phyloP scores from a whole-genome alignment of 2,888 invertebrate species.

The Allolobophora icterica region DNA sequence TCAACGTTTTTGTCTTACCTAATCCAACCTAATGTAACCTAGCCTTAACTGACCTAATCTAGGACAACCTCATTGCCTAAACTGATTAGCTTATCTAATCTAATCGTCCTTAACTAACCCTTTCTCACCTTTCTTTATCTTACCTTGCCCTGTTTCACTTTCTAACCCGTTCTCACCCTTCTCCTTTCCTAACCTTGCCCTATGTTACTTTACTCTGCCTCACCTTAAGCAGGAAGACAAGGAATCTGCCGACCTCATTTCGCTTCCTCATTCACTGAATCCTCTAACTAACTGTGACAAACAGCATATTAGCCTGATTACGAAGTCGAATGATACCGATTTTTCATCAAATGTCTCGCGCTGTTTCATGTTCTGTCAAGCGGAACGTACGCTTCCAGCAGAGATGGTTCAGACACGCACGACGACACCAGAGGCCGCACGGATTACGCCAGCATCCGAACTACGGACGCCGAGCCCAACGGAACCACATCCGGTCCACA shows the following conservation, averaged over 20 bases:
- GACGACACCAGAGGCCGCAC: neutral
- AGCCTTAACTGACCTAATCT: too few species aligned
- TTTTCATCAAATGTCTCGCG: neutral
- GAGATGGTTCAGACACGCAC: neutral
- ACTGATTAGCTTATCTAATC: too few species aligned
- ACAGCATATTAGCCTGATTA: neutral
- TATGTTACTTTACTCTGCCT: neutral
- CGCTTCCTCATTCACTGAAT: neutral
- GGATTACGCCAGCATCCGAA: neutral
- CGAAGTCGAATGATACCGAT: neutral
- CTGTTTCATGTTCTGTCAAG: neutral
- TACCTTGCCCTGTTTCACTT: neutral
- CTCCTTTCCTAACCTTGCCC: neutral
- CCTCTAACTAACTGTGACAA: neutral
- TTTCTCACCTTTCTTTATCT: too few species aligned
- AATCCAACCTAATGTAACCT: too few species aligned
- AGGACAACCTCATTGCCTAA: too few species aligned
- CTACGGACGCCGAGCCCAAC: neutral
- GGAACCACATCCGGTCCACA: neutral
- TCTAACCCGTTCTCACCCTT: neutral
- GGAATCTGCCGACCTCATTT: neutral
- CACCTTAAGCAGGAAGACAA: neutral
- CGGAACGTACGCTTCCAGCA: constrained; percentile 1
- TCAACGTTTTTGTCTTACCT: neutral
- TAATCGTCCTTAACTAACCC: too few species aligned